Conservation (phyloP, 92 coral and sea anemone species). For the Scolanthus callimorphus region DNA sequence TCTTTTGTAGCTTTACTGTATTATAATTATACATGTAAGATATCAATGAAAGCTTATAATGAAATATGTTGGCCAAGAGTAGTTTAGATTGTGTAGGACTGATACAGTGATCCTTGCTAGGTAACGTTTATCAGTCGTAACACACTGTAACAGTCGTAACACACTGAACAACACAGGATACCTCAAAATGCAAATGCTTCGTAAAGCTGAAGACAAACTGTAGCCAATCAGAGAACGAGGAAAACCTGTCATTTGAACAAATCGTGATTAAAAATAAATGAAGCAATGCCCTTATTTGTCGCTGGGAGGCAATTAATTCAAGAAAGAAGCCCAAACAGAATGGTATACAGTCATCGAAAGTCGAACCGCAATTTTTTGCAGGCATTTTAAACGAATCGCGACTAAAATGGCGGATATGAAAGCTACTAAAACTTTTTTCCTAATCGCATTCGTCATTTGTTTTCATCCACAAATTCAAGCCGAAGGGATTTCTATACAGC, state of each 20-base stretch:
- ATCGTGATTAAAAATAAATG: conserved; percentile 83
- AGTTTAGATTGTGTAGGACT: too few species aligned
- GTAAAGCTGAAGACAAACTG: conserved; percentile 13
- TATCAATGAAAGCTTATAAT: too few species aligned
- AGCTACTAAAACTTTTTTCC: too few species aligned
- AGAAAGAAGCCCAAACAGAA: conserved; percentile 71
- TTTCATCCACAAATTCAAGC: too few species aligned
- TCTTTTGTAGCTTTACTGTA: too few species aligned
- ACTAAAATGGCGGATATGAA: not conserved
- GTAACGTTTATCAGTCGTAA: too few species aligned
- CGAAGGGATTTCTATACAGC: too few species aligned
- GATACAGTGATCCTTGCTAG: too few species aligned
- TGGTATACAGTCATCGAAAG: conserved; percentile 49
- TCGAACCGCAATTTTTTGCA: conserved; percentile 40
- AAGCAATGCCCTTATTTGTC: conserved; percentile 91
- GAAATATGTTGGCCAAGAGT: too few species aligned
- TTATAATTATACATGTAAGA: too few species aligned
- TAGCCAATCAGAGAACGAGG: conserved; percentile 48
- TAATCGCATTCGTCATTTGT: too few species aligned
- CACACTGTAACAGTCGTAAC: too few species aligned
- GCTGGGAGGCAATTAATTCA: conserved; percentile 73
- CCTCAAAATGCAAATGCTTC: conserved; percentile 44
- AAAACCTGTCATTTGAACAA: conserved; percentile 67
- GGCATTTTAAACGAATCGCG: conserved; percentile 17
- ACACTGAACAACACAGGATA: not conserved